Conservation (phyloP, 35 echinoderm and acorn worm genomes). For the Acanthaster planci region DNA sequence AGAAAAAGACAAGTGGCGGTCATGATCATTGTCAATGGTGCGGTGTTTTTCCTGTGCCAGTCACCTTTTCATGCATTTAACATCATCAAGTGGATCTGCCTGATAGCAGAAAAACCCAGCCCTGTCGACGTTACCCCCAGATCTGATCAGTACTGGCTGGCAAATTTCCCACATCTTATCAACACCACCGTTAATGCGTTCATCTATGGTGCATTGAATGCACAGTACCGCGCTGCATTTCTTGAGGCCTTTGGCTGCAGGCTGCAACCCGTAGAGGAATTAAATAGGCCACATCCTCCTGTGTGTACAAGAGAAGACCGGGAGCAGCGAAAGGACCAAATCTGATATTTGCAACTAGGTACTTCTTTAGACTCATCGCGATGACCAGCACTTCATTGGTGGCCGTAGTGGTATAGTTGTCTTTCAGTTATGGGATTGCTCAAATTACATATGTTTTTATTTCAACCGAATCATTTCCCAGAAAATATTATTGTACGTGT, state of each 20-base stretch:
- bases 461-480: no score
- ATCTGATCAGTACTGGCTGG: neutral
- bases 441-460: no score
- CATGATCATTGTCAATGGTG: neutral
- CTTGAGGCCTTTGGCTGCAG: neutral
- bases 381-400: no score
- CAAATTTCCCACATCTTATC: neutral
- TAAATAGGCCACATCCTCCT: no score
- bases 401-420: no score
- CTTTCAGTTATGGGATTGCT: no score
- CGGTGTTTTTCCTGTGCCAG: conserved; percentile 6
- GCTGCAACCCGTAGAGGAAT: no score
- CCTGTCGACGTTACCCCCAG: neutral
- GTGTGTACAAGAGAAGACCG: no score
- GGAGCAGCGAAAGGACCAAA: no score
- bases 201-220: neutral
- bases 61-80: neutral
- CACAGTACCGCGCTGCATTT: neutral
- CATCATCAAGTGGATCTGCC: neutral
- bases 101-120: neutral
- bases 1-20: neutral
- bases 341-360: no score
- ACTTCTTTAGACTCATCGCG: no score
- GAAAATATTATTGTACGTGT: no score
- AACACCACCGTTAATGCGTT: neutral